A percentile compares a stretch with the other conserved stretches of the same genome.
Conservation (phyloP, 2,888 invertebrate genomes). For the Caenorhabditis angaria region DNA sequence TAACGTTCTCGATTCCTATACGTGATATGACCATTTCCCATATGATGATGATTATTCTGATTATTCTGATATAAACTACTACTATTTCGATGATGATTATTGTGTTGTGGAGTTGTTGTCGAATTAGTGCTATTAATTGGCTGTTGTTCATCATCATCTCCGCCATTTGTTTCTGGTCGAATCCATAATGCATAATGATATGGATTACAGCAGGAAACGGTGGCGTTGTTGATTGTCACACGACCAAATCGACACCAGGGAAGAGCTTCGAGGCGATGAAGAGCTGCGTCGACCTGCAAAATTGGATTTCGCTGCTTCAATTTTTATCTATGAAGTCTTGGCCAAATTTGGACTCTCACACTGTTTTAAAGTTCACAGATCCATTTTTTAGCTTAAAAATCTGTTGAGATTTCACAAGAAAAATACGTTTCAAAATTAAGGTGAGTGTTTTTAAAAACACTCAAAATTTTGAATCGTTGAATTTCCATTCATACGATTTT, state of each 20-base stretch:
- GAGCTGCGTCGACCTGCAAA: slow-evolving; percentile 67
- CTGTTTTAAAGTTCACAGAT: no score
- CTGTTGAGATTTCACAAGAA: no score
- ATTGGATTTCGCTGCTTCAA: background rate
- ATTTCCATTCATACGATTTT: no score
- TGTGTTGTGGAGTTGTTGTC: background rate
- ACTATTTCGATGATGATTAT: slow-evolving; percentile 1
- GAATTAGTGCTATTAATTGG: no score
- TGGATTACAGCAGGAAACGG: slow-evolving; percentile 70
- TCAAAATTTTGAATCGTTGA: no score
- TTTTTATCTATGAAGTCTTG: background rate
- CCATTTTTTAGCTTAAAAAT: no score
- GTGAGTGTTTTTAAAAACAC: no score
- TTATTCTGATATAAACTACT: no score
- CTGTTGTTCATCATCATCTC: slow-evolving; percentile 51
- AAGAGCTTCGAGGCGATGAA: slow-evolving; percentile 68
- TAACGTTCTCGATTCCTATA: slow-evolving; percentile 42
- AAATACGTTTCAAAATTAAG: no score
- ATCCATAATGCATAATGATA: slow-evolving; percentile 71
- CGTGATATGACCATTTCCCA: slow-evolving; percentile 47
- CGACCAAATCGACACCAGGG: slow-evolving; percentile 72
- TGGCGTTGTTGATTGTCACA: slow-evolving; percentile 71
- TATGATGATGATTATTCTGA: slow-evolving; percentile 2
- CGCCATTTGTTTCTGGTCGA: slow-evolving; percentile 58
- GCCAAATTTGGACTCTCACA: no score